phyloP scores from a whole-genome alignment of 2,888 invertebrate genomes.

The Bembecia ichneumoniformis region DNA sequence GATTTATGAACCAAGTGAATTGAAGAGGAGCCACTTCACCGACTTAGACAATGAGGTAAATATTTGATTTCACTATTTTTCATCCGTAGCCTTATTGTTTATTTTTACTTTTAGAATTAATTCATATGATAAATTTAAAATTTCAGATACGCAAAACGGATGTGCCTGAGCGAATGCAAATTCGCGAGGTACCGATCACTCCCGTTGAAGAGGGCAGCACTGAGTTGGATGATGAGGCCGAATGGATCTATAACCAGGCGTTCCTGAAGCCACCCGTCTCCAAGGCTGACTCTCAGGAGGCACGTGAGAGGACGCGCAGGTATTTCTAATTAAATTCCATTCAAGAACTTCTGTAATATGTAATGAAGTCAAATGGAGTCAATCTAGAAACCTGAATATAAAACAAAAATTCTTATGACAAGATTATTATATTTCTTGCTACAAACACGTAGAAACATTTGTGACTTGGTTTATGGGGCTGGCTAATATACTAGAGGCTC shows the following conservation, averaged over 20 bases:
- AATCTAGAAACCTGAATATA: too few relatives aligned
- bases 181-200: conserved; percentile 89
- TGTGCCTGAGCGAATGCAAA: conserved; percentile 92
- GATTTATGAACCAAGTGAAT: conserved; percentile 96
- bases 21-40: conserved; percentile 96
- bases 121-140: background rate
- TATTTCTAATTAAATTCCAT: conserved; percentile 12
- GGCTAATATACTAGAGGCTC: too few relatives aligned
- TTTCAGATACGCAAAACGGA: conserved; percentile 85
- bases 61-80: conserved; percentile 2
- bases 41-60: conserved; percentile 87
- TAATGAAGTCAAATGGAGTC: too few relatives aligned
- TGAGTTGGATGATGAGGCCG: conserved; percentile 94
- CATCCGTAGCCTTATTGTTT: background rate
- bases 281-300: conserved; percentile 76
- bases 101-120: background rate
- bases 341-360: too few relatives aligned
- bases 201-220: conserved; percentile 85
- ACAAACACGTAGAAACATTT: too few relatives aligned
- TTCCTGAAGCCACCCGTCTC: conserved; percentile 89
- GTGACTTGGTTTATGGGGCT: too few relatives aligned
- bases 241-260: conserved; percentile 97
- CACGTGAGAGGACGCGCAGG: conserved; percentile 57
- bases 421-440: too few relatives aligned
- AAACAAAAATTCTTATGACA: too few relatives aligned